phyloP scores from a whole-genome alignment of 2,113 vertebrate species.

The Hydrochoerus hydrochaeris region DNA sequence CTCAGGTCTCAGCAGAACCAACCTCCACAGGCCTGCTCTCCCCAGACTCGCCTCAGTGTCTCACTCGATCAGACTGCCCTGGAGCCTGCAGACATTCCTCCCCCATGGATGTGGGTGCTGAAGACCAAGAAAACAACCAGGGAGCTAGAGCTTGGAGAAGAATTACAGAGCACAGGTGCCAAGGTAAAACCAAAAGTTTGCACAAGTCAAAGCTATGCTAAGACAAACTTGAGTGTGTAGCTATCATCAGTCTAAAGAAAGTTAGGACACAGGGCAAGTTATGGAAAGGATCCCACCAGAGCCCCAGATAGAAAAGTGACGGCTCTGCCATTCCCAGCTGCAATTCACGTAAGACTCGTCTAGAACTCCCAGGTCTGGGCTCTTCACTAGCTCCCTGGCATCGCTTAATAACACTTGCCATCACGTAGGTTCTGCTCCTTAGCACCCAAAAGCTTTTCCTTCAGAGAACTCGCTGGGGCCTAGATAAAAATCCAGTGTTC shows the following conservation, averaged over 20 bases:
- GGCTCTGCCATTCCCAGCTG: neutral
- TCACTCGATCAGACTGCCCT: neutral
- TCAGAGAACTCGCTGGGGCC: neutral
- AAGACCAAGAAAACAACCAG: neutral
- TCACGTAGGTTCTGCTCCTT: neutral
- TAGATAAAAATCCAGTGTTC: neutral
- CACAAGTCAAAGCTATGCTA: neutral
- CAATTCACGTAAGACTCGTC: too few species aligned
- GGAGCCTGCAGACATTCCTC: neutral
- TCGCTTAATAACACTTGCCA: neutral
- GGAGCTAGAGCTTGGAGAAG: neutral
- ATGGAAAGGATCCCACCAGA: accelerated
- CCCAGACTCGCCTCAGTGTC: neutral
- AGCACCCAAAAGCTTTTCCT: neutral
- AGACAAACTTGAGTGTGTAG: neutral
- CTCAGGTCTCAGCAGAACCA: neutral
- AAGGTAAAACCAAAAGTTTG: neutral
- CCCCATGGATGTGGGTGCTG: neutral
- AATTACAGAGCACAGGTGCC: accelerated
- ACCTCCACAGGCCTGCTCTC: neutral
- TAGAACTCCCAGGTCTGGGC: neutral
- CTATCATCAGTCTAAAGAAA: neutral
- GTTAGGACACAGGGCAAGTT: neutral
- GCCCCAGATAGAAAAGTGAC: accelerated
- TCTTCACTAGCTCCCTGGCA: neutral